phyloP scores from a whole-genome alignment of 2,113 vertebrate species.

The Paratilapia polleni region DNA sequence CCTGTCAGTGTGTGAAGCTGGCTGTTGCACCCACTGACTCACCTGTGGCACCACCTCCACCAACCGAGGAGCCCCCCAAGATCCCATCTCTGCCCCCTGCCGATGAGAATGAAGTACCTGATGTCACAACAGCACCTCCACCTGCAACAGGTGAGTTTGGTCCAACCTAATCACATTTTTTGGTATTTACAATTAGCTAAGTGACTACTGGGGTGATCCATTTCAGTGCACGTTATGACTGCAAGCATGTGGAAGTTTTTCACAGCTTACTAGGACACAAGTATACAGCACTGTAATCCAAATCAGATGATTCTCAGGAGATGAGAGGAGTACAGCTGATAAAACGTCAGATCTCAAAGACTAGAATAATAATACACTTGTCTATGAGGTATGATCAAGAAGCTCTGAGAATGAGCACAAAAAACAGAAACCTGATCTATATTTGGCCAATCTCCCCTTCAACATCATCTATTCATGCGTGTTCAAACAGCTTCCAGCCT shows the following conservation, averaged over 20 bases:
- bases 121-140: conserved; percentile 2
- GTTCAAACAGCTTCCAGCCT: too few species aligned
- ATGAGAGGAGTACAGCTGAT: neutral
- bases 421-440: too few species aligned
- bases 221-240: neutral
- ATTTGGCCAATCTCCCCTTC: too few species aligned
- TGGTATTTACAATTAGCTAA: neutral
- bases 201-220: neutral
- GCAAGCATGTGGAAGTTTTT: neutral
- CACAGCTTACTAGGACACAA: neutral
- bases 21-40: conserved; percentile 6
- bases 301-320: neutral
- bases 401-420: neutral
- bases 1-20: conserved; percentile 42
- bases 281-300: neutral
- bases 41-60: conserved; percentile 3
- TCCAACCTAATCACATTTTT: neutral
- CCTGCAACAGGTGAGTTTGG: conserved; percentile 51
- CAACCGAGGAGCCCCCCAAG: conserved; percentile 8
- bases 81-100: conserved; percentile 13
- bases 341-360: neutral
- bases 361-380: neutral
- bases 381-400: neutral
- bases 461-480: too few species aligned
- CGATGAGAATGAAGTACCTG: conserved; percentile 33